These are phyloP conservation scores for Creontiades dilutus DNA, from an alignment of 2,888 invertebrate genomes.

Conservation along the genomic window DNA sequence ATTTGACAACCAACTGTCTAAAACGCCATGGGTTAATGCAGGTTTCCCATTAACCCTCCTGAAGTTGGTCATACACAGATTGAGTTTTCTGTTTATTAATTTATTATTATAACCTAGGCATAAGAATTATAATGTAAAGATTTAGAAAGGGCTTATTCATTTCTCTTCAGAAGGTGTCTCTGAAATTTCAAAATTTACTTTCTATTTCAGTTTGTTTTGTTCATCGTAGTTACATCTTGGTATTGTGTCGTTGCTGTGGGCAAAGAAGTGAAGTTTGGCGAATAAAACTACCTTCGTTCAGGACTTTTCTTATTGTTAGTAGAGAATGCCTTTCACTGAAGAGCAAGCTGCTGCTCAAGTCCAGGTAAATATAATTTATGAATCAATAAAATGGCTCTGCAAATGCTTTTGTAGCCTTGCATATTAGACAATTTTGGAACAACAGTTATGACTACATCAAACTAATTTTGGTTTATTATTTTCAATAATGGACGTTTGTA, in stretches of 20 bases:
- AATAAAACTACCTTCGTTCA: background rate
- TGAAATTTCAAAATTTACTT: background rate
- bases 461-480: too few species aligned
- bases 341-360: conserved; percentile 50
- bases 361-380: background rate
- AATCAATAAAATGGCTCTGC: too few species aligned
- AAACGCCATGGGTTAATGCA: too few species aligned
- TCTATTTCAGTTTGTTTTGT: conserved; percentile 68
- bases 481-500: too few species aligned
- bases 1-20: too few species aligned
- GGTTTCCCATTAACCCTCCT: too few species aligned
- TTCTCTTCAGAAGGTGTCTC: background rate
- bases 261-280: conserved; percentile 67
- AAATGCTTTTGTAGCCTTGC: too few species aligned
- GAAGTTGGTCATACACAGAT: too few species aligned
- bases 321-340: conserved; percentile 45
- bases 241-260: conserved; percentile 72
- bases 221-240: conserved; percentile 71
- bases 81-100: too few species aligned
- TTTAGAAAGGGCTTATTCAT: background rate
- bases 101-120: too few species aligned
- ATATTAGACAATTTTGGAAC: too few species aligned
- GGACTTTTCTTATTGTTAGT: background rate
- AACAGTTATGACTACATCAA: too few species aligned
- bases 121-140: background rate